These are phyloP conservation scores for Eupsilia transversa DNA, from an alignment of 2,888 invertebrate species.

Conservation along the genomic window DNA sequence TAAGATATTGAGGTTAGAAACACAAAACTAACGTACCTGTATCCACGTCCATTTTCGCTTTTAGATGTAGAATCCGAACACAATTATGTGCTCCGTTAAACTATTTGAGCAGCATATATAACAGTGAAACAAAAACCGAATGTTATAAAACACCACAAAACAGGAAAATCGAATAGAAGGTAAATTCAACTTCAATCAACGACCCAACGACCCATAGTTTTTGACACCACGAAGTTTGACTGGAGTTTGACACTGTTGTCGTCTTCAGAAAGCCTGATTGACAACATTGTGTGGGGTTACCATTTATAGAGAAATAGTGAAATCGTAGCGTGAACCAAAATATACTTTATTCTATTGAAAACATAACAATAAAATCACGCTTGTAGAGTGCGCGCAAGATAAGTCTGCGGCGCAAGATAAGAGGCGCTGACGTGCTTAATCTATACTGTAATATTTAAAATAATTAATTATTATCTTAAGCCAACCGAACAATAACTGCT, in stretches of 20 bases:
- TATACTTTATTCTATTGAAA: too few relatives aligned
- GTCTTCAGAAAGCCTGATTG: not conserved
- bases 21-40: conserved; percentile 76
- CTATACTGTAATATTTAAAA: too few relatives aligned
- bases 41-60: conserved; percentile 81
- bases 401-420: too few relatives aligned
- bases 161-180: not conserved
- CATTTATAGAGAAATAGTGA: not conserved
- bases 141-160: conserved; percentile 15
- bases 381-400: too few relatives aligned
- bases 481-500: too few relatives aligned
- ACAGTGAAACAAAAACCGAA: conserved; percentile 1
- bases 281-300: not conserved
- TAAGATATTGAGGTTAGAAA: conserved; percentile 70
- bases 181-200: not conserved
- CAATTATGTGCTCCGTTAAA: conserved; percentile 55
- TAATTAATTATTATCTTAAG: too few relatives aligned
- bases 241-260: too few relatives aligned
- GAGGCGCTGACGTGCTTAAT: too few relatives aligned
- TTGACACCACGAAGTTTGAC: conserved; percentile 19
- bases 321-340: too few relatives aligned
- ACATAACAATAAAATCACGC: too few relatives aligned
- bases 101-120: conserved; percentile 55
- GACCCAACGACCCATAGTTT: not conserved
- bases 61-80: conserved; percentile 46